These are phyloP conservation scores for Abrostola tripartita DNA, from an alignment of 2,888 invertebrate species.

Conservation along the genomic window DNA sequence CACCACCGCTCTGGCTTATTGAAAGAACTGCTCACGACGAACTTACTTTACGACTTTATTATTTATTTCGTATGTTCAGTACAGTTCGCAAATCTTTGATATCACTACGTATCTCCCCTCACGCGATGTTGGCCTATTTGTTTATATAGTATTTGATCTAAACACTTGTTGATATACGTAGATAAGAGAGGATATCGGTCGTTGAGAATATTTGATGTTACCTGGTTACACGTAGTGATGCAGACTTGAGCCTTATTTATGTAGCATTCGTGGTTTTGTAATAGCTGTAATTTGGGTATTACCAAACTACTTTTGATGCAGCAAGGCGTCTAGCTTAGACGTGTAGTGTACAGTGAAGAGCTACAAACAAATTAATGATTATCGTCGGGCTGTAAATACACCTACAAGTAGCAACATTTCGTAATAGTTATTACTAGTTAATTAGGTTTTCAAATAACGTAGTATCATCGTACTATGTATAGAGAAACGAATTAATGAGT, in stretches of 20 bases:
- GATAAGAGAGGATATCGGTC: constrained; percentile 32
- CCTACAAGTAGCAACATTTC: constrained; percentile 15
- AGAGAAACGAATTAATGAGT: constrained; percentile 17
- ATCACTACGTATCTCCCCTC: constrained; percentile 38
- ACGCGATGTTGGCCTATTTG: constrained; percentile 37
- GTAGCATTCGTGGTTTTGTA: constrained; percentile 13
- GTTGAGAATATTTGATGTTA: constrained; percentile 24
- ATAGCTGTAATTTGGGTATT: constrained; percentile 41
- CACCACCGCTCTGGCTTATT: constrained; percentile 16
- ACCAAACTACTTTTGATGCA: constrained; percentile 43
- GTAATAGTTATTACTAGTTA: constrained; percentile 21
- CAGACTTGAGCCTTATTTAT: constrained; percentile 1
- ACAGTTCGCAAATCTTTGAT: constrained; percentile 23
- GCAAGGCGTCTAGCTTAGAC: constrained; percentile 26
- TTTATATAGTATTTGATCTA: constrained; percentile 48
- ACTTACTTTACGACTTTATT: background rate
- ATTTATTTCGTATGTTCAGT: background rate
- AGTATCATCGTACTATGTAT: constrained; percentile 17
- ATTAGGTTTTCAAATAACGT: constrained; percentile 16
- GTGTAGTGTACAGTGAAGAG: constrained; percentile 22
- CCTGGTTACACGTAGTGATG: constrained; percentile 3
- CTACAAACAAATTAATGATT: constrained; percentile 25
- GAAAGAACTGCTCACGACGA: constrained; percentile 2
- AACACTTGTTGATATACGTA: constrained; percentile 36
- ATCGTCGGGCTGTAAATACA: constrained; percentile 18